Evolutionary conservation across 2,797 vertebrate genomes (phyloP).

Genomic region (Protosalanx chinensis): DNA sequence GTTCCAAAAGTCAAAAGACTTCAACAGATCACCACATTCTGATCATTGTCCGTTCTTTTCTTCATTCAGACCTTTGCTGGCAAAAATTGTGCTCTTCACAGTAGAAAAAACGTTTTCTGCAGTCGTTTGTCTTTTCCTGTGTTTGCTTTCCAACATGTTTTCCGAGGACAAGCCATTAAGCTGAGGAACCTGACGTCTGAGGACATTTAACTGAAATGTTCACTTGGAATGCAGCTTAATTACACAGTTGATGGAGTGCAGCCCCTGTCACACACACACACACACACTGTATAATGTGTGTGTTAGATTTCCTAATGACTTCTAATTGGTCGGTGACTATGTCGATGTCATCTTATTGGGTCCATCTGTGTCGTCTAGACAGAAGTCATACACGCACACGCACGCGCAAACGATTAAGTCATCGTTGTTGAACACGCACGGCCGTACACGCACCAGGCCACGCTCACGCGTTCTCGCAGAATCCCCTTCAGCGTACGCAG

Average conservation of each 20-base stretch:
- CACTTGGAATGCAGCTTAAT: constrained; percentile 64
- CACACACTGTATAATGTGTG: constrained; percentile 14
- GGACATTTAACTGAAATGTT: constrained; percentile 63
- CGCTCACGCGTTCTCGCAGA: not conserved
- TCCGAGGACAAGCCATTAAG: constrained; percentile 12
- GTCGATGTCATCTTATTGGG: constrained; percentile 42
- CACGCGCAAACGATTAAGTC: not conserved
- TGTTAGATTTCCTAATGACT: constrained; percentile 48
- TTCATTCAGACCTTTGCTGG: too few relatives aligned
- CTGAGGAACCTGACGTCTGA: constrained; percentile 39
- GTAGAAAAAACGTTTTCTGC: too few relatives aligned
- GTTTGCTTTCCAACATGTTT: constrained; percentile 8
- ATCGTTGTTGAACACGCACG: not conserved
- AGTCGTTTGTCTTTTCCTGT: too few relatives aligned
- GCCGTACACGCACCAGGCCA: constrained; percentile 1
- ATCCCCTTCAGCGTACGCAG: constrained; percentile 12
- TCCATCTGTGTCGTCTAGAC: constrained; percentile 51
- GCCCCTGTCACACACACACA: constrained; percentile 31
- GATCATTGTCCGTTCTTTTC: not conserved
- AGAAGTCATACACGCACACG: constrained; percentile 22
- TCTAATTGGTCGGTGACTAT: constrained; percentile 52
- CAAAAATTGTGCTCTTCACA: too few relatives aligned
- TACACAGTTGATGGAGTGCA: constrained; percentile 63
- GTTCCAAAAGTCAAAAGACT: not conserved
- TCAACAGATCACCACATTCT: not conserved